phyloP scores from a whole-genome alignment of 1,140 invertebrate species.

The Cherax quadricarinatus region DNA sequence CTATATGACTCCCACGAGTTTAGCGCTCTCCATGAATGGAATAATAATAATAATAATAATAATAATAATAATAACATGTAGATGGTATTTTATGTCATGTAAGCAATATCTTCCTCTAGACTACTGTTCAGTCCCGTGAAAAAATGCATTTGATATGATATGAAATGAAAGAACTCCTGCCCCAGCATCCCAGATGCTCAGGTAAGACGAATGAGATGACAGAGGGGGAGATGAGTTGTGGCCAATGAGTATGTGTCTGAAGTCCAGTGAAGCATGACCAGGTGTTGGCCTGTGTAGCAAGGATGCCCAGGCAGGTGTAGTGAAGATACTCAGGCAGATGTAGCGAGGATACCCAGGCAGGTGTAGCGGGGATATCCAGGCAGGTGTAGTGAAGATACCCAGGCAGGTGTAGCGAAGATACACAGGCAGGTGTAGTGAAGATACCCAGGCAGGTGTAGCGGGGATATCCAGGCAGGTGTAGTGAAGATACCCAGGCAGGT shows the following conservation, averaged over 20 bases:
- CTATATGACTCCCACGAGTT: no score
- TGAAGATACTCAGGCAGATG: neutral
- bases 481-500: no score
- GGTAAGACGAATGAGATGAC: constrained; percentile 53
- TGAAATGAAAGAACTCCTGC: no score
- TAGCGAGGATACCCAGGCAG: neutral
- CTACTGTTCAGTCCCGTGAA: neutral
- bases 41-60: no score
- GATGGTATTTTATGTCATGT: no score
- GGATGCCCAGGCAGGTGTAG: neutral
- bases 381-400: no score
- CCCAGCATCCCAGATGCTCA: constrained; percentile 17
- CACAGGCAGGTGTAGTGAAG: no score
- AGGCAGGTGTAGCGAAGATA: neutral
- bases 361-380: neutral
- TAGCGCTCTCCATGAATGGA: no score
- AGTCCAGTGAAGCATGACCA: constrained; percentile 26
- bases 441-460: neutral
- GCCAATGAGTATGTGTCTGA: neutral
- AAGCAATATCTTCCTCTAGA: neutral
- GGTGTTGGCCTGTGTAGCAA: neutral
- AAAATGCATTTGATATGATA: no score
- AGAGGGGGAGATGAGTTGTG: constrained; percentile 19
- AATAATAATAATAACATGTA: no score
- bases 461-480: no score